Conservation (phyloP, 2,888 invertebrate species). For the Penaeus monodon region DNA sequence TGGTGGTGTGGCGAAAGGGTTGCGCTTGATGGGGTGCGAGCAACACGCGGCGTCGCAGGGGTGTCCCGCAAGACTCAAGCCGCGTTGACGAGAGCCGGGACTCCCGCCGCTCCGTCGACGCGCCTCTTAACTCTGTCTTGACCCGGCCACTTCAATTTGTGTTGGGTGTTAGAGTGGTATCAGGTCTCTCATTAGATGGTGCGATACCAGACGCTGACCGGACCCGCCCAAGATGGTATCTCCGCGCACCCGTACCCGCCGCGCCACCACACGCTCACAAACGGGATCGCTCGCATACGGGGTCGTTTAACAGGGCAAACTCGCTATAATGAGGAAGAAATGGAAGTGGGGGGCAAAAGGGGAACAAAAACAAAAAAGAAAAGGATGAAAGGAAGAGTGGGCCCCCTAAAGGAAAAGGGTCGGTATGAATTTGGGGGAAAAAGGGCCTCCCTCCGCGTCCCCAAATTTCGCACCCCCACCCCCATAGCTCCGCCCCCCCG, state of each 20-base stretch:
- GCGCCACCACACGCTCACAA: slow-evolving; percentile 15
- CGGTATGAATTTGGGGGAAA: not conserved
- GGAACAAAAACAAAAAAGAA: not conserved
- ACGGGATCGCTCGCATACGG: not conserved
- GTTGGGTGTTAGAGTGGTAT: slow-evolving; percentile 34
- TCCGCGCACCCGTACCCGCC: not conserved
- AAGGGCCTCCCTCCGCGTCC: not conserved
- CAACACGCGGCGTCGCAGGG: not conserved
- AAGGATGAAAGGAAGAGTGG: not conserved
- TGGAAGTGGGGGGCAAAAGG: not conserved
- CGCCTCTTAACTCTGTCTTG: slow-evolving; percentile 23
- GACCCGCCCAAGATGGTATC: slow-evolving; percentile 49
- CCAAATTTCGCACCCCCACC: too few species aligned
- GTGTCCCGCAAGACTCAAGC: not conserved
- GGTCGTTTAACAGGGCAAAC: too few species aligned
- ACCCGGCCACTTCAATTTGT: slow-evolving; percentile 44
- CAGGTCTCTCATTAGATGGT: slow-evolving; percentile 49
- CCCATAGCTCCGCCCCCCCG: too few species aligned
- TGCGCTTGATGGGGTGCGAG: slow-evolving; percentile 19
- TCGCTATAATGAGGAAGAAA: not conserved
- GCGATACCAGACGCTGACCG: slow-evolving; percentile 36
- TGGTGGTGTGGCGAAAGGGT: slow-evolving; percentile 26
- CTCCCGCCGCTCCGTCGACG: slow-evolving; percentile 13
- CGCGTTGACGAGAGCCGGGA: slow-evolving; percentile 2
- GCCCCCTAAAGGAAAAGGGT: too few species aligned